These are phyloP conservation scores for Tanypteryx hageni DNA, from an alignment of 2,888 invertebrate genomes.

Conservation along the genomic window DNA sequence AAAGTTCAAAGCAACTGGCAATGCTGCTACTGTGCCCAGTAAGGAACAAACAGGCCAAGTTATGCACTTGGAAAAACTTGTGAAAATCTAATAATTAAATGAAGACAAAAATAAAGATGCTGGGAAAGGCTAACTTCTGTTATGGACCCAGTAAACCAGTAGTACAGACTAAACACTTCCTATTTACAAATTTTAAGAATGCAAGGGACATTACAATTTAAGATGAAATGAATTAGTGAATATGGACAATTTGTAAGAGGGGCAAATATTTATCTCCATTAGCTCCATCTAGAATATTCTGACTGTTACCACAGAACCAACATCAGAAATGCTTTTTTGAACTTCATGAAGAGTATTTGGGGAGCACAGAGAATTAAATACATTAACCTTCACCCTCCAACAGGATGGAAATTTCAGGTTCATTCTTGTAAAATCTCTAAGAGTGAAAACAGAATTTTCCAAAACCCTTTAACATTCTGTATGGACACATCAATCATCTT, in stretches of 20 bases:
- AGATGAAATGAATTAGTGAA: constrained; percentile 31
- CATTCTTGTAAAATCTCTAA: constrained; percentile 30
- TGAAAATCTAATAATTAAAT: constrained; percentile 8
- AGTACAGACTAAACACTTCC: constrained; percentile 25
- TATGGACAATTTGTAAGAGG: constrained; percentile 32
- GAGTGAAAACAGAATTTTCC: constrained; percentile 33
- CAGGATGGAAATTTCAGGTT: constrained; percentile 30
- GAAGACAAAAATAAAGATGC: constrained; percentile 23
- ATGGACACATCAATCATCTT: constrained; percentile 39
- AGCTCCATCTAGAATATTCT: constrained; percentile 1
- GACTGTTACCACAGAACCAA: constrained; percentile 49
- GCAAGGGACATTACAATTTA: constrained; percentile 39
- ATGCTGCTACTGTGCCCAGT: constrained; percentile 2
- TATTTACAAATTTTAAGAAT: constrained; percentile 45
- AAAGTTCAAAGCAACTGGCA: background rate
- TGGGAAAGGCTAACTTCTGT: background rate
- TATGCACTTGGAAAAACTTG: constrained; percentile 17
- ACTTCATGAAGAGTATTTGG: background rate
- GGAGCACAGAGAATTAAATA: constrained; percentile 43
- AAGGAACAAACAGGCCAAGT: constrained; percentile 38
- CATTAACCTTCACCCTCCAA: background rate
- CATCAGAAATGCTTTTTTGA: constrained; percentile 12
- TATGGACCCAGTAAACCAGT: constrained; percentile 52
- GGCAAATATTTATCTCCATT: constrained; percentile 11
- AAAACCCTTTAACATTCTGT: background rate